Evolutionary conservation across 92 coral and sea anemone genomes (phyloP).

Genomic region (Siderastrea siderea): DNA sequence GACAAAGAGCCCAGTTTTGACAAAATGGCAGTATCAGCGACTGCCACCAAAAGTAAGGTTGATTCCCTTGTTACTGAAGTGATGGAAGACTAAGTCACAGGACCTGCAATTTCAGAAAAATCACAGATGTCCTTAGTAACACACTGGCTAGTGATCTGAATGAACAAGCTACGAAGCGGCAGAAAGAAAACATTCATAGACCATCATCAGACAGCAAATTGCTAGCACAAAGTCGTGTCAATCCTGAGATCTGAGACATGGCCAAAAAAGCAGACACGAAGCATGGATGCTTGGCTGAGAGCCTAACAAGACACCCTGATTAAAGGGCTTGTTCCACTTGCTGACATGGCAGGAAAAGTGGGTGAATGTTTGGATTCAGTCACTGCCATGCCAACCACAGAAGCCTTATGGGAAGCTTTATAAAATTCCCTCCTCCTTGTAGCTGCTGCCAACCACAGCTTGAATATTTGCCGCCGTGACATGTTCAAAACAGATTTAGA

Average conservation of each 20-base stretch:
- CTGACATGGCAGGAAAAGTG: constrained; percentile 42
- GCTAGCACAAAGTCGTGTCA: constrained; percentile 42
- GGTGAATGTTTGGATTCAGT: constrained; percentile 56
- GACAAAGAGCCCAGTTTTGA: background rate
- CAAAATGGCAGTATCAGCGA: constrained; percentile 13
- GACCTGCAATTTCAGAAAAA: constrained; percentile 60
- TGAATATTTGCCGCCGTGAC: constrained; percentile 50
- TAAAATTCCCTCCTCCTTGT: constrained; percentile 50
- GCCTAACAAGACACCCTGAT: no score
- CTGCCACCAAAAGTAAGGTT: constrained; percentile 16
- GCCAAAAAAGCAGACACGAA: constrained; percentile 33
- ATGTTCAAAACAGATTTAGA: constrained; percentile 67
- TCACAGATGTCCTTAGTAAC: constrained; percentile 49
- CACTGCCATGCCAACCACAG: constrained; percentile 44
- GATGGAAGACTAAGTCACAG: constrained; percentile 60
- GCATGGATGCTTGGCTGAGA: no score
- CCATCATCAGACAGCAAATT: constrained; percentile 66
- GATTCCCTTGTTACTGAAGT: constrained; percentile 59
- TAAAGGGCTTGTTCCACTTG: constrained; percentile 36
- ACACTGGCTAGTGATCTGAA: constrained; percentile 66
- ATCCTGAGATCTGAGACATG: constrained; percentile 72
- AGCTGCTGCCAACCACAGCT: constrained; percentile 47
- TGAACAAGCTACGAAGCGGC: constrained; percentile 35
- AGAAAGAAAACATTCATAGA: constrained; percentile 47
- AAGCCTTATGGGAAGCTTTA: constrained; percentile 46